Percentiles rank a stretch among this genome's conserved stretches.
phyloP scores from a whole-genome alignment of 1,140 invertebrate species.

The Drosophila novamexicana region DNA sequence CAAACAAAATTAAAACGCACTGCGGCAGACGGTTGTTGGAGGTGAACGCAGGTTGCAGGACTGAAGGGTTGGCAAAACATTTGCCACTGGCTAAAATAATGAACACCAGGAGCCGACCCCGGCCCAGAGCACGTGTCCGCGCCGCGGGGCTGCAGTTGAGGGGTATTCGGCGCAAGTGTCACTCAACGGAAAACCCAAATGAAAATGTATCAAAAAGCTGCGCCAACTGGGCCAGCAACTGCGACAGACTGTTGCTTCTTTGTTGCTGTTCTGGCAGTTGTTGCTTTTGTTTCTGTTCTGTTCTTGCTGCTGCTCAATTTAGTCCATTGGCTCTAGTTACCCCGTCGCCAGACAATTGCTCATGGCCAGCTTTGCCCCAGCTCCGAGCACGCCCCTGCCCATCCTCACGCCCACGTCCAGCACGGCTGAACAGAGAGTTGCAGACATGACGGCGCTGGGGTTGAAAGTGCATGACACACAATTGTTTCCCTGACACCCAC shows the following conservation, averaged over 20 bases:
- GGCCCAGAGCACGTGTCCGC: constrained; percentile 22
- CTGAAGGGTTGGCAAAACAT: constrained; percentile 46
- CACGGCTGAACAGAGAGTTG: background rate
- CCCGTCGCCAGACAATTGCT: constrained; percentile 57
- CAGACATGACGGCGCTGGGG: constrained; percentile 54
- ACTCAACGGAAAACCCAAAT: constrained; percentile 59
- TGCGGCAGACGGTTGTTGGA: constrained; percentile 18
- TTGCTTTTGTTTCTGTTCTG: constrained; percentile 8
- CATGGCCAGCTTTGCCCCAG: constrained; percentile 24
- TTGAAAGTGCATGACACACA: constrained; percentile 80
- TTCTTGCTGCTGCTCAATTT: constrained; percentile 61
- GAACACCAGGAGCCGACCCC: constrained; percentile 37
- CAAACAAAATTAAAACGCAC: constrained; percentile 78
- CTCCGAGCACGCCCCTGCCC: background rate
- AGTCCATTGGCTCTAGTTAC: constrained; percentile 60
- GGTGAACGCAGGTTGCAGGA: constrained; percentile 18
- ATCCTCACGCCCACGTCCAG: constrained; percentile 9
- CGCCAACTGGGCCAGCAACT: constrained; percentile 42
- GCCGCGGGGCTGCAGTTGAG: constrained; percentile 24
- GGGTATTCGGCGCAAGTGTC: constrained; percentile 60
- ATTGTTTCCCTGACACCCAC: constrained; percentile 44
- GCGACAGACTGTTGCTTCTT: constrained; percentile 68
- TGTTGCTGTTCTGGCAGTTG: constrained; percentile 15
- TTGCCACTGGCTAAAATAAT: constrained; percentile 62
- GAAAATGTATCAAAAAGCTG: constrained; percentile 58